Evolutionary conservation across 2,113 vertebrate genomes (phyloP).

Genomic region (Coptodon bakossiorum): DNA sequence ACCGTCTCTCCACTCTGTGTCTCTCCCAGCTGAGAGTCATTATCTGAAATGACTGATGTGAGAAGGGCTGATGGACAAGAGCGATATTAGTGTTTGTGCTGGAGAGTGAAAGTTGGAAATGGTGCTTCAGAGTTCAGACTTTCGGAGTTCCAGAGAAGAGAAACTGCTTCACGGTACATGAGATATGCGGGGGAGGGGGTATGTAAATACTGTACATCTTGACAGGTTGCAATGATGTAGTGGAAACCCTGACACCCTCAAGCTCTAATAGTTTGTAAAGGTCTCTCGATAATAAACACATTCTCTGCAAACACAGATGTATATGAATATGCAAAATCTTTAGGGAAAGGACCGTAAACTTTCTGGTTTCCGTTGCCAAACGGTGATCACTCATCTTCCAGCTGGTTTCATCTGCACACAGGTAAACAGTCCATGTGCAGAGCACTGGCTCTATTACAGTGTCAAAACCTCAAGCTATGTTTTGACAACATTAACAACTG

Average conservation of each 20-base stretch:
- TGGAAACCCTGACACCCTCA: neutral
- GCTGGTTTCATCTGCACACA: neutral
- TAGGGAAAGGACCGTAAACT: neutral
- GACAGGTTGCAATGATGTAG: neutral
- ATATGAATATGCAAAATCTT: neutral
- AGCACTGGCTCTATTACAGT: neutral
- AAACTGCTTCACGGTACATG: neutral
- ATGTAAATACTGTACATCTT: neutral
- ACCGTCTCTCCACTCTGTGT: neutral
- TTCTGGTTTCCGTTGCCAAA: neutral
- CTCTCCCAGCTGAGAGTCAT: slow-evolving; percentile 44
- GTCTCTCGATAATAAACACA: neutral
- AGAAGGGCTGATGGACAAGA: slow-evolving; percentile 46
- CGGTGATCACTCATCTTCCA: neutral
- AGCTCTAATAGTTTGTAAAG: neutral
- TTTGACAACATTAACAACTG: neutral
- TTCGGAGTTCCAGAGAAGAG: neutral
- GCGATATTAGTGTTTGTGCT: slow-evolving; percentile 29
- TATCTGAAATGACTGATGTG: slow-evolving; percentile 53
- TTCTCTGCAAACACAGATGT: neutral
- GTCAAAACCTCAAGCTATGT: neutral
- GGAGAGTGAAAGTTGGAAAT: slow-evolving; percentile 21
- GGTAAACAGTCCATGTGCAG: neutral
- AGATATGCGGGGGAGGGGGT: neutral
- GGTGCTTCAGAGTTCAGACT: neutral